Base-by-base conservation (phyloP, 2,888 invertebrate species). In the Drosophila neonasuta region DNA sequence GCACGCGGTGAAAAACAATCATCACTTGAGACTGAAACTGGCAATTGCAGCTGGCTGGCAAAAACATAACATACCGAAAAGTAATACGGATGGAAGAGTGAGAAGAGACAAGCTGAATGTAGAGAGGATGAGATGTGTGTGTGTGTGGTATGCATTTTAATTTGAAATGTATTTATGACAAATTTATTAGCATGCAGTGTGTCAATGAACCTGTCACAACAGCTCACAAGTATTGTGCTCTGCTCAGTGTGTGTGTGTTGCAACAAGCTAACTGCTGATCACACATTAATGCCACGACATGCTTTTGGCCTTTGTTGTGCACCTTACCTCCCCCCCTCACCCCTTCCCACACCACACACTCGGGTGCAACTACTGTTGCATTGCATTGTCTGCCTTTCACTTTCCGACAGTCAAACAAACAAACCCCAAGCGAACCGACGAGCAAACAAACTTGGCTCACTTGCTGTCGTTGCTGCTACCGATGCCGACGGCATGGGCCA, bases 171-270 rank as follows among this genome's bases (percentile, higher is more conserved):
- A 58, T 63, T 67, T 71, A 74, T 77, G 74, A 68, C 63, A 64
- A 71, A 71, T 77, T 65, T 80, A 82, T 85, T 80, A 82, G 74
- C 58, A 56, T 59, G 52, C 10, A 45, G 50, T 71, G 87, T 81
- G 80, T 84, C 81, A 81, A 68, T 76, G 81, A 86, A 86, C 87
- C 72, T 60, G 66, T 57, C 15, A 36, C 50, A 52, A 36, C 50
- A 52, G 39, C 59, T 52, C 54, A 44, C 34, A 41, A 11, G 32
- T n/a, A 36, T 36, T n/a, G 36, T 15, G 39, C 39, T 41, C 3
- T 8, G 20, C 32, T 32, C 3, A 10, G 32, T 10, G 9, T 8
- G 8, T 32, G 8, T 32, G 39, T 71, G 77, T 49, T 72, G 77
- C 73, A 57, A 48, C 44, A 32, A 63, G 49, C 32, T 56, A 45